These are phyloP conservation scores for Leptothorax acervorum DNA, from an alignment of 2,888 invertebrate species.

Conservation along the genomic window DNA sequence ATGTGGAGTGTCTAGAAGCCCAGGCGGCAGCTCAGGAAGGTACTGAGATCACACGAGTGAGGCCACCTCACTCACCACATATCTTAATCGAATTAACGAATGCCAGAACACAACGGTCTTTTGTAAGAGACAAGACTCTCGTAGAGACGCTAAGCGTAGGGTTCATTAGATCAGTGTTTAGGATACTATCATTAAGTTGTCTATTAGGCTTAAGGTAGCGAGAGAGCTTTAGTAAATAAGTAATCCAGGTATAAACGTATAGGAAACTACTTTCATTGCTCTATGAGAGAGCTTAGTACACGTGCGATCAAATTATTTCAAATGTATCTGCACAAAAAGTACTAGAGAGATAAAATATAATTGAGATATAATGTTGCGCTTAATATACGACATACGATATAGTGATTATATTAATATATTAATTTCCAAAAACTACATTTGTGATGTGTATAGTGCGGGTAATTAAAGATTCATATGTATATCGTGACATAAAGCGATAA, in stretches of 20 bases:
- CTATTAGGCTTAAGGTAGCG: conserved; percentile 57
- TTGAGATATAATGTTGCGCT: conserved; percentile 32
- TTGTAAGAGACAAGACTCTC: conserved; percentile 76
- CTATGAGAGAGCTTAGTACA: conserved; percentile 13
- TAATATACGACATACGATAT: conserved; percentile 34
- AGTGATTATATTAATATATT: conserved; percentile 66
- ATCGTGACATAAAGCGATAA: conserved; percentile 62
- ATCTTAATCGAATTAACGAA: conserved; percentile 79
- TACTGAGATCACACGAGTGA: conserved; percentile 87
- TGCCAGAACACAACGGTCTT: conserved; percentile 75
- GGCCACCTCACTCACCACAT: conserved; percentile 79
- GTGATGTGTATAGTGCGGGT: conserved; percentile 72
- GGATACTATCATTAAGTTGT: conserved; percentile 67
- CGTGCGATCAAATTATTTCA: conserved; percentile 3
- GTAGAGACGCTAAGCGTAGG: conserved; percentile 79
- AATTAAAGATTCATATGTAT: conserved; percentile 63
- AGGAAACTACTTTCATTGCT: conserved; percentile 11
- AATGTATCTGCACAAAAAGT: conserved; percentile 27
- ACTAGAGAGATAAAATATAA: conserved; percentile 31
- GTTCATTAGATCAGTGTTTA: conserved; percentile 70
- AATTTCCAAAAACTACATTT: conserved; percentile 66
- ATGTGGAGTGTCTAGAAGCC: conserved; percentile 91
- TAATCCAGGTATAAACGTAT: conserved; percentile 37
- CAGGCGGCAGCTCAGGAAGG: conserved; percentile 92
- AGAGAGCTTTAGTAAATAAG: conserved; percentile 60